phyloP scores from a whole-genome alignment of 2,113 vertebrate species.

The Xyliphius kryptos region DNA sequence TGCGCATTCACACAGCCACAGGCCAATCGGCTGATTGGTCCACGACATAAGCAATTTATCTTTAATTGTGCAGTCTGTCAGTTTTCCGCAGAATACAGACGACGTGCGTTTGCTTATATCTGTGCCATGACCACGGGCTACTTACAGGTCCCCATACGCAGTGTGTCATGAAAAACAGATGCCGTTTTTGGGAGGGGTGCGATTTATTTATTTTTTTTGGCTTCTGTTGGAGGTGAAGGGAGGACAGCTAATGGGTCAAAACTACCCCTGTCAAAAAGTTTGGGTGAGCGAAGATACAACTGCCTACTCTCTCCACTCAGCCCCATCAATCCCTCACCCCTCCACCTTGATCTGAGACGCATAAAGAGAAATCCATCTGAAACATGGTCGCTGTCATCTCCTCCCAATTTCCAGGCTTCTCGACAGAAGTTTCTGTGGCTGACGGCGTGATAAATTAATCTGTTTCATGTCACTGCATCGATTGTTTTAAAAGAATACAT shows the following conservation, averaged over 20 bases:
- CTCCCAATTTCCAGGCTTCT: slow-evolving; percentile 71
- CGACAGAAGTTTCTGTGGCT: slow-evolving; percentile 71
- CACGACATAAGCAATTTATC: slow-evolving; percentile 8
- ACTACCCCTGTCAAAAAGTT: slow-evolving; percentile 72
- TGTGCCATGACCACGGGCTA: too few relatives aligned
- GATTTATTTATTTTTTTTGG: slow-evolving; percentile 49
- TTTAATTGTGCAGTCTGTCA: slow-evolving; percentile 36
- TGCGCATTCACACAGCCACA: slow-evolving; percentile 33
- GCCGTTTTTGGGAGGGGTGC: slow-evolving; percentile 50
- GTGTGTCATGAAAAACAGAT: slow-evolving; percentile 56
- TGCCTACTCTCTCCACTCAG: slow-evolving; percentile 46
- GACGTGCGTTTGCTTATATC: slow-evolving; percentile 51
- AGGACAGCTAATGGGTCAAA: slow-evolving; percentile 70
- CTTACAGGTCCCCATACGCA: slow-evolving; percentile 47
- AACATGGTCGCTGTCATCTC: slow-evolving; percentile 67
- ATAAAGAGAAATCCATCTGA: slow-evolving; percentile 75
- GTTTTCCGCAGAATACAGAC: slow-evolving; percentile 40
- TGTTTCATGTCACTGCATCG: slow-evolving; percentile 71
- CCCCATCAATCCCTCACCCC: slow-evolving; percentile 36
- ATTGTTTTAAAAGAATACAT: slow-evolving; percentile 76
- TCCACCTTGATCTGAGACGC: slow-evolving; percentile 65
- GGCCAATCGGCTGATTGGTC: slow-evolving; percentile 21
- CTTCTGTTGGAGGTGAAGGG: slow-evolving; percentile 61
- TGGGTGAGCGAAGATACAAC: slow-evolving; percentile 67
- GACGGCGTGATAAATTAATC: slow-evolving; percentile 78